A percentile compares a stretch with the other conserved stretches of the same genome.
These are phyloP conservation scores for Coilia nasus DNA, from an alignment of 2,797 vertebrate species.

Conservation along the genomic window DNA sequence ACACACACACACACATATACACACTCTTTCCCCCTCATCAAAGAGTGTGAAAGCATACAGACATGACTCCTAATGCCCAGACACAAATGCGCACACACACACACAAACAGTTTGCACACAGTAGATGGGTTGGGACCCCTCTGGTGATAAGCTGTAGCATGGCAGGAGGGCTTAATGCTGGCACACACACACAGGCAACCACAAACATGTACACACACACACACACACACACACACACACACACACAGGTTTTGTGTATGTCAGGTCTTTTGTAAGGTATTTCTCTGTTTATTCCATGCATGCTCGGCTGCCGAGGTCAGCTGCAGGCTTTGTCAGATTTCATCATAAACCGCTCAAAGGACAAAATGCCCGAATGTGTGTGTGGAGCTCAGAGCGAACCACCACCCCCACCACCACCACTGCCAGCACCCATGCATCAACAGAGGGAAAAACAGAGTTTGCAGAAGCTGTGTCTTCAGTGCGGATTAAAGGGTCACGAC, in stretches of 20 bases:
- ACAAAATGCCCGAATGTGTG: not conserved
- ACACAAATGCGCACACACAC: not conserved
- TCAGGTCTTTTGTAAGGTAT: not conserved
- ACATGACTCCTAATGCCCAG: not conserved
- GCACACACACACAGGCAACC: not conserved
- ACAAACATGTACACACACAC: not conserved
- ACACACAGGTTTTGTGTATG: not conserved
- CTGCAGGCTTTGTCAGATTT: not conserved
- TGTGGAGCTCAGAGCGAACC: not conserved
- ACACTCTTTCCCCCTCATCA: not conserved
- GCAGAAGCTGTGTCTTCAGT: not conserved
- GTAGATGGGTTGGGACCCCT: not conserved
- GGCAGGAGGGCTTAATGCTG: not conserved
- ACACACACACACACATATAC: not conserved
- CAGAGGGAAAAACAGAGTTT: not conserved
- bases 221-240: not conserved
- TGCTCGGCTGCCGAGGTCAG: not conserved
- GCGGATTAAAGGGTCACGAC: not conserved
- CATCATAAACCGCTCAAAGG: not conserved
- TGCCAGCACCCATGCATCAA: not conserved
- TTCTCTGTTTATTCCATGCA: not conserved
- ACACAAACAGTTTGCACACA: not conserved
- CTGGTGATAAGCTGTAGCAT: constrained; percentile 2
- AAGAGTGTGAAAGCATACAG: constrained; percentile 3
- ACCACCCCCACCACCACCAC: not conserved